Percentiles rank a stretch among this genome's conserved stretches.
phyloP scores from a whole-genome alignment of 2,113 vertebrate species.

The Otis tarda region DNA sequence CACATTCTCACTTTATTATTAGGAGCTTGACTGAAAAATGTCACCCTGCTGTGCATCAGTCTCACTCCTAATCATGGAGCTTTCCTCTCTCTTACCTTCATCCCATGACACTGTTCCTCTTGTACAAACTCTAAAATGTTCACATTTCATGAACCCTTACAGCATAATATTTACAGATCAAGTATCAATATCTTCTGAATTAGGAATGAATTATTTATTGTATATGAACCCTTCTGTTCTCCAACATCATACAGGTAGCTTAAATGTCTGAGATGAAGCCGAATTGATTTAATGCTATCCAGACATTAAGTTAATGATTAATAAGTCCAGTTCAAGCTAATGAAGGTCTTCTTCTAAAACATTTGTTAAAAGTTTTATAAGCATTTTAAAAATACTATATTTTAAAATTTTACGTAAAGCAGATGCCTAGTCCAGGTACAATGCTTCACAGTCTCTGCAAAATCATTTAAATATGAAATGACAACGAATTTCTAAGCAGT shows the following conservation, averaged over 20 bases:
- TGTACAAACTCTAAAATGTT: not conserved
- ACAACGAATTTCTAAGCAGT: not conserved
- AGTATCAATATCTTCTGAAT: not conserved
- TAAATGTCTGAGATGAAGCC: not conserved
- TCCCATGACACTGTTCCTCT: not conserved
- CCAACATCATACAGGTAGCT: not conserved
- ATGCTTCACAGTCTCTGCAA: not conserved
- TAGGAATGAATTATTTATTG: not conserved
- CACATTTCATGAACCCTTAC: not conserved
- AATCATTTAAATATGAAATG: not conserved
- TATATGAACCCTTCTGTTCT: not conserved
- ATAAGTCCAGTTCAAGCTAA: not conserved
- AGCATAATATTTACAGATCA: not conserved
- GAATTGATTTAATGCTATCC: not conserved
- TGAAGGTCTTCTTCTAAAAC: not conserved
- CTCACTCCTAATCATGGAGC: not conserved
- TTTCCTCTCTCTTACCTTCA: not conserved
- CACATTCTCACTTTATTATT: not conserved
- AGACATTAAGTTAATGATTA: not conserved
- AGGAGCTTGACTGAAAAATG: not conserved
- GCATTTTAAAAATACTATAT: not conserved
- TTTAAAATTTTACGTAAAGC: not conserved
- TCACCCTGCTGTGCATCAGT: not conserved
- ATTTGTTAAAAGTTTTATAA: not conserved
- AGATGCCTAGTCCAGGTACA: not conserved